A percentile compares a stretch with the other conserved stretches of the same genome.
phyloP scores from a whole-genome alignment of 2,888 invertebrate genomes.

The Trachelus tabidus region DNA sequence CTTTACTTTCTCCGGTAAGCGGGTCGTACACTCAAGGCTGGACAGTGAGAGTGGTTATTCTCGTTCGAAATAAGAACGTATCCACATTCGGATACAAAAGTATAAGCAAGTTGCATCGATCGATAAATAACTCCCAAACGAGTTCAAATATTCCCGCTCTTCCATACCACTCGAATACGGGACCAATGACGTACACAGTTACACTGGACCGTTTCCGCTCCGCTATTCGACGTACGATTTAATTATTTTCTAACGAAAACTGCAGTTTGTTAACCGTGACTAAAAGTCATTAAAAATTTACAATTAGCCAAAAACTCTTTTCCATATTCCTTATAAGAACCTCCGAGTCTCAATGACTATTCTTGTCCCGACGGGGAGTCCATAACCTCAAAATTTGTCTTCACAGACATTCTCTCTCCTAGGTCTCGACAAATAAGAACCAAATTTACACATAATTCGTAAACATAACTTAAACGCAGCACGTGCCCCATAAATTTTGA shows the following conservation, averaged over 20 bases:
- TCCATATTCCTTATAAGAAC: not conserved
- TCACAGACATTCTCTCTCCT: not conserved
- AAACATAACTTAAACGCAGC: not conserved
- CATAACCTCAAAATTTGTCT: not conserved
- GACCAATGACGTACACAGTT: not conserved
- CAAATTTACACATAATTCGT: not conserved
- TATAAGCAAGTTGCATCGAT: not conserved
- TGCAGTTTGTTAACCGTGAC: not conserved
- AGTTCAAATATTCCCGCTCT: not conserved
- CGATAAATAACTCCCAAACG: not conserved
- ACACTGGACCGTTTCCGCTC: not conserved
- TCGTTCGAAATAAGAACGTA: slow-evolving; percentile 10
- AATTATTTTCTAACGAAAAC: not conserved
- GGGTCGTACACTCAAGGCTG: not conserved
- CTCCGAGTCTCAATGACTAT: not conserved
- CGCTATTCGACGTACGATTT: not conserved
- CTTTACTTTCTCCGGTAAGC: slow-evolving; percentile 46
- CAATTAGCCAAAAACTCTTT: not conserved
- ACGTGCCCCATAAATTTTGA: not conserved
- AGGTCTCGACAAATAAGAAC: not conserved
- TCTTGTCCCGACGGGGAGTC: not conserved
- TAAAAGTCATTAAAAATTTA: not conserved
- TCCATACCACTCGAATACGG: not conserved
- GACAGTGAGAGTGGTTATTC: slow-evolving; percentile 52
- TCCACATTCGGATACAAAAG: not conserved